Percentiles rank a stretch among this genome's conserved stretches.
Conservation (phyloP, 1,140 invertebrate species). For the Drosophila saltans region DNA sequence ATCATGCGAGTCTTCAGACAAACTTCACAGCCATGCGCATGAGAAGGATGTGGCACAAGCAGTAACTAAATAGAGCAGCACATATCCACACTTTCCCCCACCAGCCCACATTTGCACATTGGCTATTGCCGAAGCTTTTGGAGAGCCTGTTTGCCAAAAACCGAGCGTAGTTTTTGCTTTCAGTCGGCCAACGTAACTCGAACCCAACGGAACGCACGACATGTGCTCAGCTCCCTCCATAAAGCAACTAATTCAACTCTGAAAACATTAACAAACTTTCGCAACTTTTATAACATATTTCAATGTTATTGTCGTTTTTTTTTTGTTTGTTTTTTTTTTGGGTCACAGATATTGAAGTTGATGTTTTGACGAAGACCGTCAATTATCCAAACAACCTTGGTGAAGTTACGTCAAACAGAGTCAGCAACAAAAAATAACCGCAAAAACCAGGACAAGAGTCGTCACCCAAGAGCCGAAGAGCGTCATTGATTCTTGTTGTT, state of each 20-base stretch:
- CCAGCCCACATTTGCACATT: constrained; percentile 11
- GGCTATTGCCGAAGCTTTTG: constrained; percentile 19
- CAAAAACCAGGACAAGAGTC: constrained; percentile 18
- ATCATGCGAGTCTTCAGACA: not conserved
- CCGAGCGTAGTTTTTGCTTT: constrained; percentile 33
- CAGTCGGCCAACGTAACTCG: constrained; percentile 70
- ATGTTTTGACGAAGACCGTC: constrained; percentile 5
- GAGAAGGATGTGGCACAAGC: constrained; percentile 1
- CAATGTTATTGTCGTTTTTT: not conserved
- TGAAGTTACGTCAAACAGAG: constrained; percentile 72
- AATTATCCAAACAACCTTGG: constrained; percentile 37
- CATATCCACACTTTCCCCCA: not conserved
- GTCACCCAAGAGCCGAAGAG: not conserved
- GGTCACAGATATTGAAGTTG: not conserved
- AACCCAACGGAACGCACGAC: constrained; percentile 57
- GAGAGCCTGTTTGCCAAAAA: constrained; percentile 11
- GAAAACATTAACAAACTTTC: constrained; percentile 15
- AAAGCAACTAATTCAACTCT: constrained; percentile 17
- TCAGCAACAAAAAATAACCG: constrained; percentile 40
- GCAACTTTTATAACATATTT: constrained; percentile 19
- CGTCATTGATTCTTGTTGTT: constrained; percentile 4
- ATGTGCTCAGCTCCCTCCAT: constrained; percentile 10
- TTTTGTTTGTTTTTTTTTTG: not conserved
- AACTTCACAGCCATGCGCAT: constrained; percentile 17
- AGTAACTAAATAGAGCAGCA: constrained; percentile 18